Percentiles rank a stretch among this genome's conserved stretches.
Evolutionary conservation across 2,888 invertebrate species (phyloP).

Genomic region (Sesia apiformis): DNA sequence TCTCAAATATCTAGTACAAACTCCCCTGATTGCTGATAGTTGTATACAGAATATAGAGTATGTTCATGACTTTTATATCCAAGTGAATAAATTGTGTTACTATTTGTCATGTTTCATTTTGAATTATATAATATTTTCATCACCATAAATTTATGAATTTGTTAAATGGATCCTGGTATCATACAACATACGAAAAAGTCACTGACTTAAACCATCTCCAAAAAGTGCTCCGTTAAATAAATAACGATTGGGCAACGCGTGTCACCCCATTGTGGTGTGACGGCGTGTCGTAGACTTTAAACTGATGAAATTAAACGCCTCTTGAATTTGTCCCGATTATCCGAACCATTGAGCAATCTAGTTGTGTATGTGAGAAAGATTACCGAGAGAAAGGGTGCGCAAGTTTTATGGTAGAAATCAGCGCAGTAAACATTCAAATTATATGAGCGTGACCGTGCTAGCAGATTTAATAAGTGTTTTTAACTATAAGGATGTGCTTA

Average conservation of each 20-base stretch:
- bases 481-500: neutral
- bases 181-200: conserved; percentile 1
- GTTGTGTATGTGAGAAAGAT: conserved; percentile 31
- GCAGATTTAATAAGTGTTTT: neutral
- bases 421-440: conserved; percentile 1
- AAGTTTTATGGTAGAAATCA: conserved; percentile 7
- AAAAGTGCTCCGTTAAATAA: conserved; percentile 34
- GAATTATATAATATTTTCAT: no score
- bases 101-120: no score
- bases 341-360: conserved; percentile 32
- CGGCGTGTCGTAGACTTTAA: conserved; percentile 25
- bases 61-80: no score
- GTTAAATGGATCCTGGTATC: no score
- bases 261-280: conserved; percentile 37
- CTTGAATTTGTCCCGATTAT: conserved; percentile 31
- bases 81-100: no score
- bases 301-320: conserved; percentile 32
- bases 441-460: neutral
- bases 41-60: no score
- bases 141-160: no score
- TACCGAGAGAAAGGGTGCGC: conserved; percentile 7
- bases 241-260: conserved; percentile 45
- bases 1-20: no score
- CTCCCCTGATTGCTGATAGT: no score
- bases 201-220: conserved; percentile 28